Evolutionary conservation across 2,113 vertebrate genomes (phyloP), one percentile per base, ranked within the genome.

Genomic region (Labrus mixtus): DNA sequence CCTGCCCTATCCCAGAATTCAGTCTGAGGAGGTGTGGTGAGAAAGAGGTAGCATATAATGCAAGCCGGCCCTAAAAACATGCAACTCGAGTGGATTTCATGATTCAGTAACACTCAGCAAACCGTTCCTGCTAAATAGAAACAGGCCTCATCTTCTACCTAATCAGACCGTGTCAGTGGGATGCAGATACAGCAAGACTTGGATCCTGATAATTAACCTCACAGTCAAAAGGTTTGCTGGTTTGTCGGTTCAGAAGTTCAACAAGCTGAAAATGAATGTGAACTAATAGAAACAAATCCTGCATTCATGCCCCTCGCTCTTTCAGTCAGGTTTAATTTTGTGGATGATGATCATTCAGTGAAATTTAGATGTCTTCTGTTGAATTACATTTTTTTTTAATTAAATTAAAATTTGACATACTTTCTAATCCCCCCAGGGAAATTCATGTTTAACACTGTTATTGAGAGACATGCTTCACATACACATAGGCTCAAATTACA

Each of bases 1-100:
- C 81, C 81, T 93, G 88, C 82, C 83, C 89, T 88, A 83, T 93
- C 90, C 92, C 92, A 93, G 92, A 91, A 90, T 93, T 85, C 92
- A 85, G 81, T 87, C 78, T 58, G 87, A 87, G 90, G 85, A 90
- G 91, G 91, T 89, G 90, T 89, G 90, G 90, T 87, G 85, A 85
- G 85, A 88, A 90, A 87, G 90, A 87, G 89, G 88, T 86, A 51
- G 48, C 48, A 8, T 20, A 75, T 65, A 82, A 82, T 84, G 80
- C 86, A 89, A 80, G 82, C 79, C 41, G 54, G 84, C 66, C 79
- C 64, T 60, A 65, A 73, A 65, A 56, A 74, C 77, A 59, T 74
- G 79, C 82, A 76, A 72, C 84, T 69, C 37, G 22, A 78, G 63
- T 78, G 82, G 61, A 79, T 82, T 83, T 87, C 37, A 71, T 63